These are phyloP conservation scores for Coleophora flavipennella DNA, from an alignment of 2,888 invertebrate genomes.

Conservation along the genomic window DNA sequence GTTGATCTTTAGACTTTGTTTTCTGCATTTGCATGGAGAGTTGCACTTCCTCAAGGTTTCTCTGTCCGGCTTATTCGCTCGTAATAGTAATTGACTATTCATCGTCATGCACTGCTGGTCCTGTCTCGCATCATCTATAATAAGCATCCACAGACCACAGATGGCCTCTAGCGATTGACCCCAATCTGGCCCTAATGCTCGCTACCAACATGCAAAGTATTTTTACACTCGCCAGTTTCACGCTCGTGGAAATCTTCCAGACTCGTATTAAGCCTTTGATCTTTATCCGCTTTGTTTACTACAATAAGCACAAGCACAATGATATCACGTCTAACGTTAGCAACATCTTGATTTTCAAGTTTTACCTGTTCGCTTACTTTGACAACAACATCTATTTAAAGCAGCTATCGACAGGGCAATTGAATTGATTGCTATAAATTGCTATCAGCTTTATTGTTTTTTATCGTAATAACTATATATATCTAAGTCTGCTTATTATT, in stretches of 20 bases:
- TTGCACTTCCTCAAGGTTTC: slow-evolving; percentile 22
- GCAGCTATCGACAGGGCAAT: no score
- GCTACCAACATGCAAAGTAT: slow-evolving; percentile 47
- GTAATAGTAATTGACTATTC: slow-evolving; percentile 45
- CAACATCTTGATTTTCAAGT: no score
- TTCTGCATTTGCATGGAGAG: slow-evolving; percentile 13
- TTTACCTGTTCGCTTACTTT: no score
- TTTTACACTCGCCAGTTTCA: slow-evolving; percentile 51
- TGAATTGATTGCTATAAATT: no score
- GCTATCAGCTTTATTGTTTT: no score
- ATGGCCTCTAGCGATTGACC: slow-evolving; percentile 70
- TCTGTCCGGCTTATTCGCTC: slow-evolving; percentile 25
- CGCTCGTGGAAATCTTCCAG: slow-evolving; percentile 27
- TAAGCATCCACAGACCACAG: slow-evolving; percentile 64
- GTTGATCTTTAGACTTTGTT: neutral
- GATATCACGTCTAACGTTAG: no score
- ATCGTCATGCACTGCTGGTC: slow-evolving; percentile 48
- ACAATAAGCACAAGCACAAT: no score
- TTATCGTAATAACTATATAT: no score
- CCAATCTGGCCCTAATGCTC: slow-evolving; percentile 61
- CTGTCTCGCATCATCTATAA: slow-evolving; percentile 57
- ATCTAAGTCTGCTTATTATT: no score
- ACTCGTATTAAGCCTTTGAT: slow-evolving; percentile 22
- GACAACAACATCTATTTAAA: no score
- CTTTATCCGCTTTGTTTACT: slow-evolving; percentile 1